Evolutionary conservation across 2,113 vertebrate species (phyloP).

Genomic region (Zosterops hypoxanthus): DNA sequence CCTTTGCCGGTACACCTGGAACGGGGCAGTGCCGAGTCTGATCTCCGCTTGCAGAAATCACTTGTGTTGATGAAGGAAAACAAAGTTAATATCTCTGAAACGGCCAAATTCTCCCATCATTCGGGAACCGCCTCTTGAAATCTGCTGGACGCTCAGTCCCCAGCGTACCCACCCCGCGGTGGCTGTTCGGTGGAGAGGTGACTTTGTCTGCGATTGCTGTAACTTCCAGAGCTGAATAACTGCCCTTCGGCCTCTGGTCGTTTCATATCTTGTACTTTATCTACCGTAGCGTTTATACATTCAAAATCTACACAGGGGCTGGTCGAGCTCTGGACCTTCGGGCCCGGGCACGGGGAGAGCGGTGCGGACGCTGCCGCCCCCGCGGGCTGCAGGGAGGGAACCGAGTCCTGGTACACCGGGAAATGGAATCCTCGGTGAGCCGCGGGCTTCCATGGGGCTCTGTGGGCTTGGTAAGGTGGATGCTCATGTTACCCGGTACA

Average conservation of each 20-base stretch:
- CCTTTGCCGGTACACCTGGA: not conserved
- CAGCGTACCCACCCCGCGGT: not conserved
- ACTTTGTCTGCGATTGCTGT: not conserved
- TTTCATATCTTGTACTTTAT: not conserved
- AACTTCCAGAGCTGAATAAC: not conserved
- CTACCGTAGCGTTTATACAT: not conserved
- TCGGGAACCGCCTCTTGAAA: not conserved
- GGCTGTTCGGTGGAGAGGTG: not conserved
- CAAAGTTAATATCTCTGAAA: not conserved
- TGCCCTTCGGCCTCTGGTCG: not conserved
- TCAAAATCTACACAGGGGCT: not conserved
- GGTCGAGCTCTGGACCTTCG: no score
- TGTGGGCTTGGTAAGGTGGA: not conserved
- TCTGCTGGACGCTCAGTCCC: not conserved
- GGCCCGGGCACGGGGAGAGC: not conserved
- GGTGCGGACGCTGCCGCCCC: not conserved
- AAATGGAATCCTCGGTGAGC: not conserved
- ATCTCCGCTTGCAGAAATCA: not conserved
- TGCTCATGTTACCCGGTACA: not conserved
- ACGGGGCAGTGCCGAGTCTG: not conserved
- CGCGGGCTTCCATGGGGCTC: not conserved
- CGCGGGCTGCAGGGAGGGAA: not conserved
- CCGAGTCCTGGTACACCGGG: not conserved
- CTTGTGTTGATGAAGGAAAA: not conserved
- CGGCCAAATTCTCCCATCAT: not conserved